Base-by-base conservation (phyloP, 2,113 vertebrate species). In the Empidonax alnorum region DNA sequence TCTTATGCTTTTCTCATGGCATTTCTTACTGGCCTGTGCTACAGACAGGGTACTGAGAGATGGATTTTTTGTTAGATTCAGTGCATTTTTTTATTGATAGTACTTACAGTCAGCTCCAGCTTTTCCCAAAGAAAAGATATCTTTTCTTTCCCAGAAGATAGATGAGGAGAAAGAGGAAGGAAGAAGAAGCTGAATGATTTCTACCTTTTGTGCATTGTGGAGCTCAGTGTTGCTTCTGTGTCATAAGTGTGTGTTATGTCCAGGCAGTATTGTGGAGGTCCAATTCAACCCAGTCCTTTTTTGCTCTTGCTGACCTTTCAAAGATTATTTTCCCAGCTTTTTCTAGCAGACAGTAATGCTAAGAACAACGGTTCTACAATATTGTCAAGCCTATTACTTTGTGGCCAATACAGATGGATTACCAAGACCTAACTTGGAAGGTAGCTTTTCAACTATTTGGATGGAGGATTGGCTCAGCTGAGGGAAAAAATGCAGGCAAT, bases 371-470 rank as follows among this genome's bases (percentile, higher is more conserved):
- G 21, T 52, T 90, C 91, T 77, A 39, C 69, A 74, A n/a, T 86
- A 52, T 71, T 87, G 13, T 79, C 76, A 90, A 76, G 65, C 16
- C 62, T 88, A 66, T 95, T 94, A 88, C 90, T 96, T 87, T 93
- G 58, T 62, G 75, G 58, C 87, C 85, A 49, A 68, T 62, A 76
- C 22, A 90, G 62, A 79, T 27, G 73, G 79, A 90, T 96, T 91
- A 69, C 67, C 2, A 10, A 93, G 65, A 52, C 76, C 61, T 85
- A 90, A 78, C 84, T 79, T 79, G 65, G 82, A 94, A 93, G 65
- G 42, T n/a, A 77, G 59, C 79, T 96, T 95, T 95, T 93, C 61
- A 94, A 42, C 89, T 93, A 7, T 93, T 90, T 74, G 62, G 76
- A 66, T 81, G 73, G 87, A 93, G 67, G 39, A 90, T 84, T 94